Evolutionary conservation across 1,140 invertebrate genomes (phyloP), one percentile per base, ranked within the genome.

Genomic region (Drosophila orena): DNA sequence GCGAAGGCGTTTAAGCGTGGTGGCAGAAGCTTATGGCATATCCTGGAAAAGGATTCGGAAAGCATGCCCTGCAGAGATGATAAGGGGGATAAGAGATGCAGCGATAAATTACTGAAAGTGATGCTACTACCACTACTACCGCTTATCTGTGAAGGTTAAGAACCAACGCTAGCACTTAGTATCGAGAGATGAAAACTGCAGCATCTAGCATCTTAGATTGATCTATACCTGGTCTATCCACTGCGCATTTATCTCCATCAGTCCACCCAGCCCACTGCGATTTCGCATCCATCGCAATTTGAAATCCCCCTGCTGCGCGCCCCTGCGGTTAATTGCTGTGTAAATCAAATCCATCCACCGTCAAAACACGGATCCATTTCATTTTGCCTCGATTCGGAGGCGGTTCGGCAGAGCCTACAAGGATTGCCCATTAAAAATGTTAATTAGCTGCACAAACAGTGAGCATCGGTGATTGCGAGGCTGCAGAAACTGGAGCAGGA

Each of bases 371-470:
- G 68, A 49, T 71, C 66, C 65, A 71, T 71, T 71, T 71, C 61
- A 85, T 83, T 77, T 88, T 79, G 46, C 46, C 60, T 56, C 58
- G 54, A 56, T 77, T 81, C 64, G 70, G 24, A 64, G 72, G 46
- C 44, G 20, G 47, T 34, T 22, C 58, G 40, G 49, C 53, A 57
- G 54, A 68, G 70, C 75, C 79, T 68, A 88, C 83, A 88, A 88
- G 83, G 68, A 88, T 88, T 90, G 72, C 79, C 84, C 83, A 88
- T 88, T 88, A 88, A 88, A 88, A 88, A 88, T 88, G 83, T 89
- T 88, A 88, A 88, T 88, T 88, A 88, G 83, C 89, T 90, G 83
- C 83, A 84, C 83, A 88, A 88, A 88, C 83, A 84, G 73, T 89
- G 83, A 79, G 84, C 84, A 72, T 89, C 76, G 85, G 71, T 76